These are phyloP conservation scores for Herpetotheres cachinnans DNA, from an alignment of 2,113 vertebrate genomes.

Conservation along the genomic window DNA sequence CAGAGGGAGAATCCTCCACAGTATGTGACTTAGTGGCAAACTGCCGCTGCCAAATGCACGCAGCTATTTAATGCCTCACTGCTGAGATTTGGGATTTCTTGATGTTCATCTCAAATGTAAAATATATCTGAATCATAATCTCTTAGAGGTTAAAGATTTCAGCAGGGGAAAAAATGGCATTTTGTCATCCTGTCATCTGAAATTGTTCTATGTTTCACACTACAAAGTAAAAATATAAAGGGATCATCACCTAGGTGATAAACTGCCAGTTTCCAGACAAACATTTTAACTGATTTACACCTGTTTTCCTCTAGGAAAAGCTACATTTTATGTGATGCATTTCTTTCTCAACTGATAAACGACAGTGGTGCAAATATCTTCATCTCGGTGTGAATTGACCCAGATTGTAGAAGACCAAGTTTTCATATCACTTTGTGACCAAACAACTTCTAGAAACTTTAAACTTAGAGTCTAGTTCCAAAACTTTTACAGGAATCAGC, in stretches of 20 bases:
- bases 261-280: slow-evolving; percentile 66
- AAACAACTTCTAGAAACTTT: neutral
- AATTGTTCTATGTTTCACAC: slow-evolving; percentile 69
- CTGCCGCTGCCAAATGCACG: slow-evolving; percentile 2
- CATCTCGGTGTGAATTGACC: slow-evolving; percentile 39
- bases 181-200: slow-evolving; percentile 66
- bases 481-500: neutral
- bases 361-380: slow-evolving; percentile 33
- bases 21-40: neutral
- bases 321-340: slow-evolving; percentile 61
- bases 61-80: slow-evolving; percentile 45
- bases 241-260: slow-evolving; percentile 73
- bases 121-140: slow-evolving; percentile 51
- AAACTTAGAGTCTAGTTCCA: neutral
- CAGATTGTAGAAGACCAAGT: neutral
- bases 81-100: slow-evolving; percentile 51
- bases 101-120: slow-evolving; percentile 67
- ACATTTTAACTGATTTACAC: slow-evolving; percentile 73
- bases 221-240: slow-evolving; percentile 70
- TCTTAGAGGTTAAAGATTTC: slow-evolving; percentile 59
- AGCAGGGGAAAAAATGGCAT: slow-evolving; percentile 5
- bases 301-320: slow-evolving; percentile 65
- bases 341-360: slow-evolving; percentile 51
- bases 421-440: neutral
- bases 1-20: slow-evolving; percentile 17